Conservation (phyloP, 2,113 vertebrate genomes). For the Tachycineta bicolor region DNA sequence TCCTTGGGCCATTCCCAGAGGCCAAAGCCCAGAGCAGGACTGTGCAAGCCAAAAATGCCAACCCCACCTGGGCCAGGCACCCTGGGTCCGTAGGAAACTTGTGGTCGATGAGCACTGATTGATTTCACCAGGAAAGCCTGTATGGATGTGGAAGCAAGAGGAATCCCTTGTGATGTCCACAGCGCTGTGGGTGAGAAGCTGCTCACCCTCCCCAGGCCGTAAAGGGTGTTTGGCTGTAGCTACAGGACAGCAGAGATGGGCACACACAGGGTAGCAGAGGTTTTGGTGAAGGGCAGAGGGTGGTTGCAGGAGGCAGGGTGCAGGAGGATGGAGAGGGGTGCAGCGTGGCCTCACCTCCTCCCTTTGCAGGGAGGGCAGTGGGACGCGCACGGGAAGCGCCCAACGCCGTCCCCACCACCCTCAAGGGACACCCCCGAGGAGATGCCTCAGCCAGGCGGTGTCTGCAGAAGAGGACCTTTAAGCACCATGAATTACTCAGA, state of each 20-base stretch:
- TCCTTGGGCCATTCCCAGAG: background rate
- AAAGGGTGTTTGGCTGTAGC: background rate
- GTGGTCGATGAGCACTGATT: background rate
- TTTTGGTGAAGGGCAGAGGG: background rate
- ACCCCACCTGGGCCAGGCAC: background rate
- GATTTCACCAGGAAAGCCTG: background rate
- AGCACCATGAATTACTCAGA: background rate
- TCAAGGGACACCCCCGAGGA: background rate
- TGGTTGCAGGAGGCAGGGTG: background rate
- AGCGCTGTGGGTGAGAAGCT: rapidly evolving
- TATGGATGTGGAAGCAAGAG: background rate
- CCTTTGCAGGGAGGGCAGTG: background rate
- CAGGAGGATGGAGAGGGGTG: background rate
- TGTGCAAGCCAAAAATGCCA: rapidly evolving
- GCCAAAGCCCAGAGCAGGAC: background rate
- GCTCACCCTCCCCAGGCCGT: background rate
- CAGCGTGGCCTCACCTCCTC: rapidly evolving
- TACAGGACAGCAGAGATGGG: background rate
- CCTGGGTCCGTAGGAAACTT: background rate
- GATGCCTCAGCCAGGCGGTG: rapidly evolving
- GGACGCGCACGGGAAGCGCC: rapidly evolving
- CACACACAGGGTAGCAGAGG: rapidly evolving
- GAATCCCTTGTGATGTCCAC: background rate
- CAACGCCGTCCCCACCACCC: rapidly evolving
- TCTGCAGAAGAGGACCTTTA: background rate